Conservation (phyloP, 1,140 invertebrate genomes). For the Neotoxoptera formosana region DNA sequence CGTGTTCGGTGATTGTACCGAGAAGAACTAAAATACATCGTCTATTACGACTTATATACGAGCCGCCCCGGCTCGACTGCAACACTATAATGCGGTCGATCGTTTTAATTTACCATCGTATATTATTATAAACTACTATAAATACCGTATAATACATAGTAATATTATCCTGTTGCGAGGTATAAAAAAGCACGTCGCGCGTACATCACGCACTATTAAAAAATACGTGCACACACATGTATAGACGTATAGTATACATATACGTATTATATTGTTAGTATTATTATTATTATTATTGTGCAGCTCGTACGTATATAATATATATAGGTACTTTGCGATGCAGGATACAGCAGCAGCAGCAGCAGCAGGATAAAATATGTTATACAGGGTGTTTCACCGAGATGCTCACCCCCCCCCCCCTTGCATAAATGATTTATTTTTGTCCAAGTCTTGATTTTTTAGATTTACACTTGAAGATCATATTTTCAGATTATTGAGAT, state of each 20-base stretch:
- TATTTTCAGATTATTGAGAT: no score
- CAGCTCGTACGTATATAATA: no score
- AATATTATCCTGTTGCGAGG: not conserved
- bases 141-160: not conserved
- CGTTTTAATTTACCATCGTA: conserved; percentile 33
- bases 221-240: not conserved
- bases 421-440: no score
- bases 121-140: not conserved
- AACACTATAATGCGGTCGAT: not conserved
- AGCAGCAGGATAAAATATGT: no score
- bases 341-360: no score
- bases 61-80: not conserved
- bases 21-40: not conserved
- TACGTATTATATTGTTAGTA: not conserved
- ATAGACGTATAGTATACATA: no score
- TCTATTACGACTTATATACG: not conserved
- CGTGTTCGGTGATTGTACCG: not conserved
- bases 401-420: no score
- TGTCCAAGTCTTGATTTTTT: no score
- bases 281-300: no score
- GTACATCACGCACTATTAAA: not conserved
- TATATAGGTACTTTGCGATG: no score
- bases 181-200: not conserved
- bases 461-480: no score
- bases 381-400: no score